Evolutionary conservation across 2,888 invertebrate species (phyloP), one percentile per base, ranked within the genome.

Genomic region (Ceraclea dissimilis): DNA sequence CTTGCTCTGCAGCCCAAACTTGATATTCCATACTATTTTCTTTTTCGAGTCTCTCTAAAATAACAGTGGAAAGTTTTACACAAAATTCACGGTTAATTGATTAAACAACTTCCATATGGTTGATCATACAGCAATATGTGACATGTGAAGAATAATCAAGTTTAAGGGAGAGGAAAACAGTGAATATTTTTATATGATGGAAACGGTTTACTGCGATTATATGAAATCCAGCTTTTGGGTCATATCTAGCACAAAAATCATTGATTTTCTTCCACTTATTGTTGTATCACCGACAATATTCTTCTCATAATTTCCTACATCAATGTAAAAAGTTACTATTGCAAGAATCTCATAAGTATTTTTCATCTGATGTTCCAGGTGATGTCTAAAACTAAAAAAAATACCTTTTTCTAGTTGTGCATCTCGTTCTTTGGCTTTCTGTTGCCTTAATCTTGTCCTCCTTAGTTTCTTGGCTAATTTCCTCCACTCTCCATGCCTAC

Each of bases 391-490:
- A n/a, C n/a, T n/a, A n/a, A n/a, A n/a, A n/a, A n/a, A n/a, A 26
- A 26, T 26, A 39, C 39, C 39, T 39, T 39, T 13, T 13, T 39
- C 39, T 13, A 39, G 13, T 39, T 39, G 13, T 39, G 4, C 13
- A 39, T 39, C 39, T 39, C 39, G 39, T 13, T 39, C 39, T 63
- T 71, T 74, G 1, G 90, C 90, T 53, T 69, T 65, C 63, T 69
- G 66, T 61, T 77, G 83, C 50, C 91, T 76, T 58, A 84, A 74
- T 56, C 79, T 79, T 69, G 84, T 83, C 58, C 90, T 79, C 71
- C 90, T 80, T 65, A 82, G 74, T 66, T 82, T 87, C 72, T 90
- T 91, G 0, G 81, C 86, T 60, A 80, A 65, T 71, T 83, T 84
- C 64, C 91, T 80, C 88, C 90, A 90, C 67, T 81, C 77, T 65